These are phyloP conservation scores for Tridacna crocea DNA, from an alignment of 2,888 invertebrate genomes.

Conservation along the genomic window DNA sequence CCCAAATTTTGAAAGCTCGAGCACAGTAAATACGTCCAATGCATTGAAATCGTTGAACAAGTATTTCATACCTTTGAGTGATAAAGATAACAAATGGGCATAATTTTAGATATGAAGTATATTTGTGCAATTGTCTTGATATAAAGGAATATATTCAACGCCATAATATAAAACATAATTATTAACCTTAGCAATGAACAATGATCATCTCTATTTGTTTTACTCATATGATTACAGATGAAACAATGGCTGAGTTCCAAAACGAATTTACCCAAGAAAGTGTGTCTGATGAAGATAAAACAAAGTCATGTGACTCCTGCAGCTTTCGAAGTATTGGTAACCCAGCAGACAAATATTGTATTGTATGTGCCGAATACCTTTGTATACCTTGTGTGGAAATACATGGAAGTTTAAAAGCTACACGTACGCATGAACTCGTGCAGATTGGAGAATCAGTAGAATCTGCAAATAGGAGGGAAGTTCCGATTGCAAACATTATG, in stretches of 20 bases:
- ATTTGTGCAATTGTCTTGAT: too few species aligned
- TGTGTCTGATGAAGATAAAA: neutral
- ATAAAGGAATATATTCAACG: too few species aligned
- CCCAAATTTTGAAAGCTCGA: too few species aligned
- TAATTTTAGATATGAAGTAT: too few species aligned
- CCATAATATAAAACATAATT: too few species aligned
- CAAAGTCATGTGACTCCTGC: neutral
- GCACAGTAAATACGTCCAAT: too few species aligned
- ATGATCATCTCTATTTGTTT: too few species aligned
- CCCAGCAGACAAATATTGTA: neutral
- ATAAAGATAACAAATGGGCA: too few species aligned
- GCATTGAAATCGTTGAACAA: too few species aligned
- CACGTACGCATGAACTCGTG: neutral
- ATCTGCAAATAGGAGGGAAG: neutral
- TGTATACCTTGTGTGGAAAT: neutral
- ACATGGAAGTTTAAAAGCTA: neutral
- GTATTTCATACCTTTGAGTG: too few species aligned
- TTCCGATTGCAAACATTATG: neutral
- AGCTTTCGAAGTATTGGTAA: neutral
- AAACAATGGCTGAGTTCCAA: neutral
- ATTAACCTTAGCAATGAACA: too few species aligned
- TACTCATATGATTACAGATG: too few species aligned
- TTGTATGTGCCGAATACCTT: neutral
- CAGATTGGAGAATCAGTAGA: neutral
- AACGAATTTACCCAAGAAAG: neutral